A percentile compares a stretch with the other conserved stretches of the same genome.
Evolutionary conservation across 2,113 vertebrate species (phyloP).

Genomic region (Parus major): DNA sequence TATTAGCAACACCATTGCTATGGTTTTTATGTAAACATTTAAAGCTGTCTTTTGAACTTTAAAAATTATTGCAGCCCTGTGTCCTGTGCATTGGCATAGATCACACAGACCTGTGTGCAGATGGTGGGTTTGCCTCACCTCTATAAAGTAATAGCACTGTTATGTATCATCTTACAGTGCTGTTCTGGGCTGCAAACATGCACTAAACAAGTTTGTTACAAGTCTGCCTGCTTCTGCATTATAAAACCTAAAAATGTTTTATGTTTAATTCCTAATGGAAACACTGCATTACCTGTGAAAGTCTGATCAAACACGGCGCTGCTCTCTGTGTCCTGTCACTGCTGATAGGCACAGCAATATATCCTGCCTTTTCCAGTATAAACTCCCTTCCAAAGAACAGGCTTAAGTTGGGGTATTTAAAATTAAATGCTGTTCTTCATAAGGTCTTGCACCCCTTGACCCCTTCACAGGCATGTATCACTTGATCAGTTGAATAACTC

Average conservation of each 20-base stretch:
- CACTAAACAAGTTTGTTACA: not conserved
- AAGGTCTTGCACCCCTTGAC: constrained; percentile 17
- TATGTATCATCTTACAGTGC: not conserved
- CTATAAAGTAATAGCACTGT: not conserved
- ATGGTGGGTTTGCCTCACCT: not conserved
- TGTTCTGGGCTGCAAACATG: not conserved
- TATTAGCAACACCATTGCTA: not conserved
- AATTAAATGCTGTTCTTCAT: constrained; percentile 49
- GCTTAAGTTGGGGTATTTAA: constrained; percentile 40
- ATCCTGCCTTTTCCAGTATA: constrained; percentile 30
- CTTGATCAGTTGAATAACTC: constrained; percentile 50
- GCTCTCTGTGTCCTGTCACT: constrained; percentile 46
- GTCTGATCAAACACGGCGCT: constrained; percentile 54
- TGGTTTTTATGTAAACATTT: not conserved
- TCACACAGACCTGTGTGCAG: not conserved
- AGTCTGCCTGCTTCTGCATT: not conserved
- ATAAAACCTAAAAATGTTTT: constrained; percentile 39
- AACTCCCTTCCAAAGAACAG: not conserved
- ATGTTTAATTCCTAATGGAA: constrained; percentile 61
- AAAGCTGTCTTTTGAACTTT: not conserved
- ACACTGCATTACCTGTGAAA: constrained; percentile 44
- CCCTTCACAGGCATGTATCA: constrained; percentile 15
- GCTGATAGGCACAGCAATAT: constrained; percentile 22
- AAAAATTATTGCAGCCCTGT: not conserved
- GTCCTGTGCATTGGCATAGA: not conserved